Percentiles rank a stretch among this genome's conserved stretches.
These are phyloP conservation scores for Puntigrus tetrazona DNA, from an alignment of 2,113 vertebrate species.

Conservation along the genomic window DNA sequence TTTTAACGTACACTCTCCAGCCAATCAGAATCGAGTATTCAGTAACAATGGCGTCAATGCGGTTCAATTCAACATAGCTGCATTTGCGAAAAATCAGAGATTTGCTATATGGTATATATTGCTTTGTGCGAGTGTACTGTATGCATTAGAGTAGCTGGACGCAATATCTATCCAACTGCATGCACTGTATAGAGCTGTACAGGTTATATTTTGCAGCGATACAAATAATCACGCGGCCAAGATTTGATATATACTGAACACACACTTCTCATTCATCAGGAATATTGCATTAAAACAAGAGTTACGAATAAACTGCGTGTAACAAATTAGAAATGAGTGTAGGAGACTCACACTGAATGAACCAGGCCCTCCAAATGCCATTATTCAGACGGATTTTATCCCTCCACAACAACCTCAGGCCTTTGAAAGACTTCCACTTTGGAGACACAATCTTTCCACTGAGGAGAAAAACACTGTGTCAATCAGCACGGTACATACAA, in stretches of 20 bases:
- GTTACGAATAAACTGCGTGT: not conserved
- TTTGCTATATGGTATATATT: not conserved
- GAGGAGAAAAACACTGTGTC: slow-evolving; percentile 38
- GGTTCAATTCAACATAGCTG: not conserved
- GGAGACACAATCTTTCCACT: slow-evolving; percentile 95
- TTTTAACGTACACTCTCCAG: no score
- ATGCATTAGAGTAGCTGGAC: not conserved
- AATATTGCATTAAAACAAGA: not conserved
- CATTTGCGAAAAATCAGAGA: not conserved
- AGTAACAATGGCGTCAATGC: no score
- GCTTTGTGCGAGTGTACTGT: not conserved
- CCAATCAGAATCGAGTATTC: no score
- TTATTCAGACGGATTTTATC: slow-evolving; percentile 99
- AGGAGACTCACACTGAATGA: slow-evolving; percentile 90
- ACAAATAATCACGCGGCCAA: not conserved
- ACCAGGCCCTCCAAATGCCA: slow-evolving; percentile 98
- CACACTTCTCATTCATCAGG: no score
- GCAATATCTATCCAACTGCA: not conserved
- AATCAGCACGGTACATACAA: not conserved
- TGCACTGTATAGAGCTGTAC: not conserved
- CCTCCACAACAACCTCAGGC: slow-evolving; percentile 88
- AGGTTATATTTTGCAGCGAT: not conserved
- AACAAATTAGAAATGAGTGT: not conserved
- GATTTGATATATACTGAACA: not conserved
- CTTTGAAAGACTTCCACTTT: slow-evolving; percentile 99